Base-by-base conservation (phyloP, 1,140 invertebrate genomes). In the Atopsyche davidsoni region DNA sequence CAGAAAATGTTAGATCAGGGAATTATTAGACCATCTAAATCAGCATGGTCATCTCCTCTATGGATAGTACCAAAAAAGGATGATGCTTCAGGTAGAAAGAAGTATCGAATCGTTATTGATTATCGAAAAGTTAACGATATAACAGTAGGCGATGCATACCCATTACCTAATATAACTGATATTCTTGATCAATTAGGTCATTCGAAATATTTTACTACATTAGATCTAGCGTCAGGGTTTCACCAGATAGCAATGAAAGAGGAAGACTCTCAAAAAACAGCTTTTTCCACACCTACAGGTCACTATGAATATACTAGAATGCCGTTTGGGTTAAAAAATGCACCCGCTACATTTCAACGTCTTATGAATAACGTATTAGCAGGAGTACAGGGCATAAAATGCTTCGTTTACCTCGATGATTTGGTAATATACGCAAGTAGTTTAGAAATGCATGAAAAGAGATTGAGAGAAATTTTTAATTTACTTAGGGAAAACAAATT, bases 151-250 rank as follows among this genome's bases (percentile, higher is more conserved):
- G 75, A 79, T 47, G 56, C 56, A n/a, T 79, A 66, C 58, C 78
- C 75, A 3, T 51, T 79, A 13, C 76, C 76, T 3, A 61, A 68
- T n/a, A 75, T 77, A 3, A 66, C 67, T 0, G 57, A 60, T 34
- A 63, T 65, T 13, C 38, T 67, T 18, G 62, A 65, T 19, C 57
- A 61, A 51, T 45, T 65, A 53, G 62, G 62, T 32, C 57, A 59
- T 42, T 55, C 55, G 13, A 40, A 53, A 34, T 64, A 64, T 43
- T 64, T 66, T 28, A 62, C 57, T 6, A 64, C 59, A 2, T 21
- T 67, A 48, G 62, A 65, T 43, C 46, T 66, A 18, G 60, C 62
- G 6, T 57, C 53, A n/a, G 62, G 62, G 19, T 67, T 67, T 55
- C 61, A 65, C 52, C 63, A 64, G 52, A 59, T 65, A 6, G 28